phyloP scores from a whole-genome alignment of 1,140 invertebrate genomes.

The Musca vetustissima region DNA sequence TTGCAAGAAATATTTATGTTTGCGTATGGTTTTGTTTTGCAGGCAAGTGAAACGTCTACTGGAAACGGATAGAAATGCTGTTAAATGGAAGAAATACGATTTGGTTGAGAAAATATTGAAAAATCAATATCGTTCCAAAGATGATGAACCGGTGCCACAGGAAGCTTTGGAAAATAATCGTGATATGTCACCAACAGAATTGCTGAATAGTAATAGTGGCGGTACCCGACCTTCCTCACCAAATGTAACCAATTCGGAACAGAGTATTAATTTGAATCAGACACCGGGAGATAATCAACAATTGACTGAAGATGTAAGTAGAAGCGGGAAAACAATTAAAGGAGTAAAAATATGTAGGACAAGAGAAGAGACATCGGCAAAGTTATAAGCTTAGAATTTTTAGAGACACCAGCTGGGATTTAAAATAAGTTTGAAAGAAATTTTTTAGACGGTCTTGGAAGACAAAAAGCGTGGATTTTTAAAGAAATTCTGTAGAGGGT shows the following conservation, averaged over 20 bases:
- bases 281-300: neutral
- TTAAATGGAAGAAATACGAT: conserved; percentile 51
- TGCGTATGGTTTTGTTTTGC: neutral
- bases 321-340: neutral
- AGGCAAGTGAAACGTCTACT: conserved; percentile 46
- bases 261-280: conserved; percentile 5
- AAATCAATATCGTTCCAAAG: conserved; percentile 46
- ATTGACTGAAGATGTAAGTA: conserved; percentile 17
- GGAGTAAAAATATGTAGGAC: neutral
- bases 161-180: conserved; percentile 46
- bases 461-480: too few species aligned
- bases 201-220: neutral
- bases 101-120: conserved; percentile 47
- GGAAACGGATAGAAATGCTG: conserved; percentile 30
- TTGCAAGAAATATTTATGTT: neutral
- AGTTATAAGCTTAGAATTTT: too few species aligned
- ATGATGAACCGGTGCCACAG: conserved; percentile 46
- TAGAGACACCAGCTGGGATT: too few species aligned
- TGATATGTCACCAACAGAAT: conserved; percentile 29
- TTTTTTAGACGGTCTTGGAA: too few species aligned
- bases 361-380: too few species aligned
- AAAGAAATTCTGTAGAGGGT: too few species aligned
- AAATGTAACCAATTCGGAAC: neutral
- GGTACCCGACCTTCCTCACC: neutral
- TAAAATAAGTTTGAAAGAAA: too few species aligned